phyloP scores from a whole-genome alignment of 2,113 vertebrate genomes.

The Ochotona curzoniae region DNA sequence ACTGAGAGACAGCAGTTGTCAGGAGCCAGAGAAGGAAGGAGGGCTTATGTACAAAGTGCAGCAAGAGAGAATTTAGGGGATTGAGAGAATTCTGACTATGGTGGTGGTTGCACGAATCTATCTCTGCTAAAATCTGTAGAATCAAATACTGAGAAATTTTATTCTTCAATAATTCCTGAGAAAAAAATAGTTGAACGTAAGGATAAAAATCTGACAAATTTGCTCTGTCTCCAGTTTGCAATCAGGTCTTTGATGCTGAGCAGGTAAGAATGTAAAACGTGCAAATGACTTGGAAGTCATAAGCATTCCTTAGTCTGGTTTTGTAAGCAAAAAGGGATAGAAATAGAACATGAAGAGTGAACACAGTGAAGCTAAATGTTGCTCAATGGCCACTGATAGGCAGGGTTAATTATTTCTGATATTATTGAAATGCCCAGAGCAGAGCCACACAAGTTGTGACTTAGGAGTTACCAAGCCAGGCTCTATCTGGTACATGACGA shows the following conservation, averaged over 20 bases:
- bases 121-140: neutral
- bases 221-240: neutral
- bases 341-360: neutral
- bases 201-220: neutral
- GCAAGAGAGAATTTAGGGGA: neutral
- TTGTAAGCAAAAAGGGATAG: slow-evolving; percentile 24
- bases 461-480: neutral
- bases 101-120: neutral
- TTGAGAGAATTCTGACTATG: neutral
- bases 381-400: neutral
- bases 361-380: neutral
- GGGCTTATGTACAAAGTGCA: too few relatives aligned
- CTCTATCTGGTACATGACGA: neutral
- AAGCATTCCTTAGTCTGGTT: neutral
- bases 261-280: neutral
- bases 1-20: neutral
- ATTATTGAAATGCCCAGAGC: neutral
- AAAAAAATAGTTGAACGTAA: neutral
- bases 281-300: slow-evolving; percentile 25
- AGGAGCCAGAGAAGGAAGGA: neutral
- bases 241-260: neutral
- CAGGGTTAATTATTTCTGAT: neutral
- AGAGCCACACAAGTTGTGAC: neutral
- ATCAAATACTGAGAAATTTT: neutral
- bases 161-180: neutral